Evolutionary conservation across 2,888 invertebrate genomes (phyloP), one percentile per base, ranked within the genome.

Genomic region (Amphipyra berbera): DNA sequence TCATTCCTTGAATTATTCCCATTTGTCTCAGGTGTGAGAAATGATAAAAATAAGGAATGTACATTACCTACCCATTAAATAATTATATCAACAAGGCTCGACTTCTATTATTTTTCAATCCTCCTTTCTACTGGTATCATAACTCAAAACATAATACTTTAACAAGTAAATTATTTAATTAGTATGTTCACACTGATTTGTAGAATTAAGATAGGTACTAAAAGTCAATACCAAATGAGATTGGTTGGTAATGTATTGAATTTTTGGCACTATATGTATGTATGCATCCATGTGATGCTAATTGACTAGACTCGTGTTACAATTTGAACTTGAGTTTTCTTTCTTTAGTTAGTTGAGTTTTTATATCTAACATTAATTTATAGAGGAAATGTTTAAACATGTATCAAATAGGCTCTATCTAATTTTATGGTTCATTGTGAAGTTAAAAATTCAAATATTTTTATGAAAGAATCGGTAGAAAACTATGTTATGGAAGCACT

Each of bases 1-100:
- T 92, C 93, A 94, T 93, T 93, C 93, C 93, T 92, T 89, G 82
- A 83, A 84, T 81, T 80, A 75, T 78, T 82, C 79, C 79, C 79
- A 81, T 75, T 78, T 82, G 78, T 81, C 81, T 57, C 71, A 69
- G 61, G 57, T 70, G 68, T 70, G 70, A 72, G 76, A 79, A 80
- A 76, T 82, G 73, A 58, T 79, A 80, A 78, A 84, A 82, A 79
- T 89, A 89, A 90, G 93, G 93, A 91, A 93, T 93, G 93, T 91
- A 93, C 83, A 91, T 92, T 86, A 92, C 59, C 71, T 76, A 68
- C 67, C 62, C 73, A 79, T 91, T 91, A 92, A 91, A 91, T 85
- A 89, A 86, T 86, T 86, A 82, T 85, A 86, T 84, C 84, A 81
- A 83, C 72, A 74, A 78, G 59, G 69, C 47, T 41, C 41, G 59